phyloP scores from a whole-genome alignment of 1,140 invertebrate genomes.

The Listronotus bonariensis region DNA sequence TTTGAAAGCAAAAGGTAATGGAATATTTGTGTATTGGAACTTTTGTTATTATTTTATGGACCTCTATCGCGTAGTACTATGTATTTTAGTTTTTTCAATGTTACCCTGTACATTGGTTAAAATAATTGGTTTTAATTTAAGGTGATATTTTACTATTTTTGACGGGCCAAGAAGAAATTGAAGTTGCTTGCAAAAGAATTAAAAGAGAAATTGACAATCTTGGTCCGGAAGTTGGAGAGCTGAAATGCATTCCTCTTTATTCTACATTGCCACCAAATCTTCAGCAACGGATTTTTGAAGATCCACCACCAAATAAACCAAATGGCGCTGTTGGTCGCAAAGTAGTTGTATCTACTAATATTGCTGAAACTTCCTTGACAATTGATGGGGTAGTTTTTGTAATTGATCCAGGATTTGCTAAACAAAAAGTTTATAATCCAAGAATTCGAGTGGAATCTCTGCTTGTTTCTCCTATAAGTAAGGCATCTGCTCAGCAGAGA shows the following conservation, averaged over 20 bases:
- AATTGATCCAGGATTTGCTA: constrained; percentile 99
- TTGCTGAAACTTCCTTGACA: constrained; percentile 98
- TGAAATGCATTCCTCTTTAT: constrained; percentile 98
- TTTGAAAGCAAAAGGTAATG: too few species aligned
- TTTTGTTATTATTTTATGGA: too few species aligned
- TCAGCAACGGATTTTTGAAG: constrained; percentile 97
- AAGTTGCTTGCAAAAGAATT: constrained; percentile 98
- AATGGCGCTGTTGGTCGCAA: constrained; percentile 96
- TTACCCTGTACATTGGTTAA: too few species aligned
- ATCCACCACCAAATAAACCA: constrained; percentile 87
- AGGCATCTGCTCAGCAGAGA: constrained; percentile 98
- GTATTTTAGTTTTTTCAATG: too few species aligned
- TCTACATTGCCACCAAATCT: constrained; percentile 97
- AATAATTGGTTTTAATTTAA: constrained; percentile 15
- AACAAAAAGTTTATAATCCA: constrained; percentile 99
- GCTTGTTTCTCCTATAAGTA: constrained; percentile 97
- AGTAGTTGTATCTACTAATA: constrained; percentile 98
- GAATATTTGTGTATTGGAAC: too few species aligned
- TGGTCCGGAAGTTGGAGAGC: constrained; percentile 93
- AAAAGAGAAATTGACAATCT: constrained; percentile 96
- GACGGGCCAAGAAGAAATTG: constrained; percentile 96
- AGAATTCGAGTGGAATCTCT: constrained; percentile 96
- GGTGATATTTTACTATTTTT: constrained; percentile 73
- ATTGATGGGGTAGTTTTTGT: constrained; percentile 99
- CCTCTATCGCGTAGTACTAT: too few species aligned